A percentile compares a stretch with the other conserved stretches of the same genome.
Conservation (phyloP, 2,797 vertebrate species). For the Galagoides demidoff region DNA sequence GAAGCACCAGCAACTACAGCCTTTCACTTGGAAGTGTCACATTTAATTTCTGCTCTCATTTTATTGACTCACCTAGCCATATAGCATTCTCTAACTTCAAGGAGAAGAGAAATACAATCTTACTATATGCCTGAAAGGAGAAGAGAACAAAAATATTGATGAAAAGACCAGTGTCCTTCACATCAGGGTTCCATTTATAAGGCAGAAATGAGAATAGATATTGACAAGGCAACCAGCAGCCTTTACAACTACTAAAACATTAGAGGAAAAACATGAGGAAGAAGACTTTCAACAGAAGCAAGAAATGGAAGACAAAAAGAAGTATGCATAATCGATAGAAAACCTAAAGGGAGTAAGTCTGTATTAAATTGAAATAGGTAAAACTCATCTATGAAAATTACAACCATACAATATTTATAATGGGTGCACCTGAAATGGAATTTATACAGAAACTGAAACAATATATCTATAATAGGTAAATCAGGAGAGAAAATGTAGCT, state of each 20-base stretch:
- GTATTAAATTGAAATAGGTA: background rate
- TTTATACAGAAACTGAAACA: background rate
- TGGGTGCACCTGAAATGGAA: constrained; percentile 1
- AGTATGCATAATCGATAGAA: background rate
- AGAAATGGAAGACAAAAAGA: background rate
- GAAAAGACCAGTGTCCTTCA: background rate
- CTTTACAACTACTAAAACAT: background rate
- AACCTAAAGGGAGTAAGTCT: background rate
- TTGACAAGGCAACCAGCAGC: background rate
- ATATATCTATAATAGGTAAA: background rate
- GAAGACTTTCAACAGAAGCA: background rate
- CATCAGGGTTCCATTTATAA: background rate
- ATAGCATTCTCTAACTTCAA: background rate
- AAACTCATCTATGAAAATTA: background rate
- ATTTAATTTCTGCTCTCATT: background rate
- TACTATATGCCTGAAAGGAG: background rate
- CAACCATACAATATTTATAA: constrained; percentile 23
- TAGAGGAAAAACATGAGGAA: background rate
- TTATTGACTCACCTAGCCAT: background rate
- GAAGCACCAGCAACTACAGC: background rate
- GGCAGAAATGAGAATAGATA: background rate
- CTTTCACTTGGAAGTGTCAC: background rate
- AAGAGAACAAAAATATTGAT: background rate
- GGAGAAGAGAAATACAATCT: background rate
- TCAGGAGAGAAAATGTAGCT: background rate